Evolutionary conservation across 2,888 invertebrate species (phyloP), one percentile per base, ranked within the genome.

Genomic region (Pediacus dermestoides): DNA sequence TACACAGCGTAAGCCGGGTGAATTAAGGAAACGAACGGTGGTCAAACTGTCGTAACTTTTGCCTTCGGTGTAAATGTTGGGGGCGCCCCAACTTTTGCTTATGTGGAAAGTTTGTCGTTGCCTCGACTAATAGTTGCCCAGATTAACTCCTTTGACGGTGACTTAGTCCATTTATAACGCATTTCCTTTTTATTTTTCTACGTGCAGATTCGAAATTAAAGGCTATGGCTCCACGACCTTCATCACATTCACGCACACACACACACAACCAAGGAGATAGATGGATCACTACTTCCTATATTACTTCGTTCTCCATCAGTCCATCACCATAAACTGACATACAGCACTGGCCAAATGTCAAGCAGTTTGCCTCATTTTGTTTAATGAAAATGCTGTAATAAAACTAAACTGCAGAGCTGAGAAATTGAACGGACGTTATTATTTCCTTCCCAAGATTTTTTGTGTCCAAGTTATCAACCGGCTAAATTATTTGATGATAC

Each of bases 11-110:
- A 23, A 23, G 23, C 23, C 10, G 9, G n/a, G 37, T 40, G 50
- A 52, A 54, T 53, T 56, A 50, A 51, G 51, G 55, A 54, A 55
- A 54, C 53, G 55, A 57, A 53, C 48, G 50, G 50, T 58, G 57
- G 55, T 57, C 60, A 56, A 60, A 59, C 60, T 60, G 60, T 57
- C 60, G 57, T 57, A 58, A 61, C 55, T 61, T 50, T 48, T 48
- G 50, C 44, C 46, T 39, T 34, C 36, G 43, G 52, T 52, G 51
- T 55, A 53, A 57, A 57, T 56, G 50, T 44, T 48, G n/a, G n/a
- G n/a, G n/a, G n/a, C 42, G 46, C 34, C 28, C 43, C 51, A 60
- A 60, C 52, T 59, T 60, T n/a, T 59, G 56, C 49, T 57, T 57
- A 58, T 55, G 56, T 57, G 53, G 56, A 53, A 60, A 60, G 53